phyloP scores from a whole-genome alignment of 2,797 vertebrate genomes.

The Momotus momota region DNA sequence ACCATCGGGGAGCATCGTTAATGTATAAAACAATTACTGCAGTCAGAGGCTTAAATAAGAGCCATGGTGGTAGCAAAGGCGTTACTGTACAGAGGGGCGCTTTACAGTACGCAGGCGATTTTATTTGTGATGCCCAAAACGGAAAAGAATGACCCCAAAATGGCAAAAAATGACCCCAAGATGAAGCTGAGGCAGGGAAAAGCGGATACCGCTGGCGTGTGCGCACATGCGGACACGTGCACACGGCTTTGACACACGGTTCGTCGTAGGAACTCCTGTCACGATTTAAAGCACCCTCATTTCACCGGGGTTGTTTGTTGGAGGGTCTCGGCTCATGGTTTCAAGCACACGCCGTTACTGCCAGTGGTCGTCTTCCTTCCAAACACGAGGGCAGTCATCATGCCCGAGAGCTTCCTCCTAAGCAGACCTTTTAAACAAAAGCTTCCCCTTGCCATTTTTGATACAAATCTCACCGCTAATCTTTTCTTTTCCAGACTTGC shows the following conservation, averaged over 20 bases:
- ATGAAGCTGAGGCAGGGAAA: neutral
- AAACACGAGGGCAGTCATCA: neutral
- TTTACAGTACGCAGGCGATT: neutral
- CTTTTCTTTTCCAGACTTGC: neutral
- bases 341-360: neutral
- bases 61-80: neutral
- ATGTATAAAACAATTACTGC: slow-evolving; percentile 52
- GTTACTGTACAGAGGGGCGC: neutral
- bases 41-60: slow-evolving; percentile 63
- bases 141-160: neutral
- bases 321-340: too few species aligned
- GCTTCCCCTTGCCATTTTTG: neutral
- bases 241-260: neutral
- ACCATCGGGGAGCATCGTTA: slow-evolving; percentile 49
- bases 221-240: fast-evolving
- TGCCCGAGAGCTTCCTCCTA: neutral
- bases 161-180: neutral
- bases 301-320: neutral
- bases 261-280: neutral
- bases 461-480: neutral
- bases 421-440: slow-evolving; percentile 2
- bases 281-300: neutral
- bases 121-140: neutral
- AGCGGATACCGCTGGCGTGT: too few species aligned
- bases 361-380: neutral